These are phyloP conservation scores for Alcedo quadribrachys DNA, from an alignment of 2,797 vertebrate species.

Conservation along the genomic window DNA sequence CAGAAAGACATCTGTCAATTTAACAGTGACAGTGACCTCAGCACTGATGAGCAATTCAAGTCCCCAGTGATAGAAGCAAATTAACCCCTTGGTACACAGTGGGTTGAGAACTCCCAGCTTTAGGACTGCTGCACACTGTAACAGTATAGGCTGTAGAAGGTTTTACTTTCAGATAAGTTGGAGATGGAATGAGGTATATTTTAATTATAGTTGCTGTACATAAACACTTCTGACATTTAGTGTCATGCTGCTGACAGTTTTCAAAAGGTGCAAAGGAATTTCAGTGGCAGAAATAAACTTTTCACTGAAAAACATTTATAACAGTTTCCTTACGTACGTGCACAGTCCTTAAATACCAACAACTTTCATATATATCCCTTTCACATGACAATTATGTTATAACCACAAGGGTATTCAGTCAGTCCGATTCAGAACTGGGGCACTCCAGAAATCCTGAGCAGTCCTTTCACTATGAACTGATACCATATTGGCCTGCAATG, in stretches of 20 bases:
- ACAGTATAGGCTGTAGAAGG: neutral
- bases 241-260: neutral
- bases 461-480: neutral
- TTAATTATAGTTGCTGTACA: neutral
- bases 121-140: neutral
- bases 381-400: fast-evolving
- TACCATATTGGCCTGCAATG: neutral
- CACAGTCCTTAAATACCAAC: neutral
- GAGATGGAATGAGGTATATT: neutral
- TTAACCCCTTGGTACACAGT: conserved; percentile 67
- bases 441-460: fast-evolving
- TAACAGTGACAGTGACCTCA: conserved; percentile 90
- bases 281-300: neutral
- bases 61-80: conserved; percentile 74
- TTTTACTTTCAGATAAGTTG: neutral
- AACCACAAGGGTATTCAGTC: neutral
- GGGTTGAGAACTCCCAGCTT: conserved; percentile 10
- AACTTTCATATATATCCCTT: neutral
- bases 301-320: neutral
- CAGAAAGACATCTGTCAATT: conserved; percentile 96
- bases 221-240: neutral
- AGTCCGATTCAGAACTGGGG: neutral
- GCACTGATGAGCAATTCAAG: conserved; percentile 87
- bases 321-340: too few species aligned
- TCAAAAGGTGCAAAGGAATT: neutral